A percentile compares a stretch with the other conserved stretches of the same genome.
phyloP scores from a whole-genome alignment of 2,888 invertebrate species.

The Aleiodes alternator region DNA sequence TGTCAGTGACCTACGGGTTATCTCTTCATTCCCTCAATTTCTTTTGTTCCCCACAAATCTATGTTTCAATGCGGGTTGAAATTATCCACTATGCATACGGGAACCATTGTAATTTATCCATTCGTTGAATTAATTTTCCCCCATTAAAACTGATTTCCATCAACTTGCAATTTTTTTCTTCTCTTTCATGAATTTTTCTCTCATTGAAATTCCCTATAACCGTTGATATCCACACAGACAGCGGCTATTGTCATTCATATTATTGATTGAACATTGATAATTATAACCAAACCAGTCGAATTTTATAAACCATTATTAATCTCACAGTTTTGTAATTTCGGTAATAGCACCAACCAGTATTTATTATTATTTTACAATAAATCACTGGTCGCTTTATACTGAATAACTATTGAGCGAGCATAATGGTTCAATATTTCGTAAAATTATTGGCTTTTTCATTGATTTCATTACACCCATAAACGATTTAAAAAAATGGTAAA shows the following conservation, averaged over 20 bases:
- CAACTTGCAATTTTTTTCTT: not conserved
- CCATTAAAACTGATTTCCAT: not conserved
- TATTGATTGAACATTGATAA: too few relatives aligned
- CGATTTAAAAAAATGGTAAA: not conserved
- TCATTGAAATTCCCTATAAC: not conserved
- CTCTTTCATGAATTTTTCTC: not conserved
- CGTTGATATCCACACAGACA: not conserved
- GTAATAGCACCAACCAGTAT: not conserved
- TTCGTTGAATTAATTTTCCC: slow-evolving; percentile 46
- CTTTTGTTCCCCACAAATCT: slow-evolving; percentile 22
- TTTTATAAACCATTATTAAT: slow-evolving; percentile 10
- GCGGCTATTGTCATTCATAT: not conserved
- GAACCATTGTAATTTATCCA: slow-evolving; percentile 53
- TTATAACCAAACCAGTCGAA: not conserved
- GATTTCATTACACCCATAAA: not conserved
- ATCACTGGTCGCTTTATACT: not conserved
- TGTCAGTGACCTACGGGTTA: slow-evolving; percentile 43
- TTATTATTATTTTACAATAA: slow-evolving; percentile 11
- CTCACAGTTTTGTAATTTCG: slow-evolving; percentile 6
- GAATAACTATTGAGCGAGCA: not conserved
- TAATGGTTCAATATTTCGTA: not conserved
- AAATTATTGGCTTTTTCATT: not conserved
- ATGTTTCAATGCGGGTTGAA: slow-evolving; percentile 50
- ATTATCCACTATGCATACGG: slow-evolving; percentile 50
- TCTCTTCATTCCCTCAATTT: not conserved